These are phyloP conservation scores for Catalaphyllia jardinei DNA, from an alignment of 64 coral and sea anemone genomes.

Conservation along the genomic window DNA sequence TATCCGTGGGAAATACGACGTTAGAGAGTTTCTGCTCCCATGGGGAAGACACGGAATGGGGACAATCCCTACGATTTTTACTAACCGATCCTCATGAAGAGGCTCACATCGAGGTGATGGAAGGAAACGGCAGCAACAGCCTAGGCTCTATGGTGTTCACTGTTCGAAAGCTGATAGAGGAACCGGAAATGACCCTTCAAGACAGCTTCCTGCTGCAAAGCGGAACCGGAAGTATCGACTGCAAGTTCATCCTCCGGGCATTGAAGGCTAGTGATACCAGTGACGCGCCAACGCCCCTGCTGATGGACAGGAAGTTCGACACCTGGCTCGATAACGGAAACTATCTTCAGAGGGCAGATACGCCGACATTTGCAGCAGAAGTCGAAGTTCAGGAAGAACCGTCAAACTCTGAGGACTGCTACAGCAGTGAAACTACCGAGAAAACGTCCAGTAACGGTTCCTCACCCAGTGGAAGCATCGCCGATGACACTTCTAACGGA, in stretches of 20 bases:
- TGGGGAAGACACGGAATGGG: slow-evolving; percentile 70
- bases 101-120: slow-evolving; percentile 76
- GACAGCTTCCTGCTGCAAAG: slow-evolving; percentile 57
- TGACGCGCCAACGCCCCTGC: background rate
- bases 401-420: background rate
- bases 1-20: slow-evolving; percentile 62
- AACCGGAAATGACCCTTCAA: slow-evolving; percentile 63
- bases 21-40: slow-evolving; percentile 58
- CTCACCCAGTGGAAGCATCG: slow-evolving; percentile 30
- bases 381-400: background rate
- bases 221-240: background rate
- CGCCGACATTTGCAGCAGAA: slow-evolving; percentile 10
- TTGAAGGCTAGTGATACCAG: slow-evolving; percentile 32
- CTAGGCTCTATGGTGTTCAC: slow-evolving; percentile 66
- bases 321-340: background rate
- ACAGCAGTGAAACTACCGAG: background rate
- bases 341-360: background rate
- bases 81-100: slow-evolving; percentile 77
- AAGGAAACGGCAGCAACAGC: slow-evolving; percentile 61
- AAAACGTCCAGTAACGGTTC: background rate
- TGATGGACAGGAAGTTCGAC: background rate
- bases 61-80: slow-evolving; percentile 80
- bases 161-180: slow-evolving; percentile 64
- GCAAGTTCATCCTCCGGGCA: slow-evolving; percentile 64
- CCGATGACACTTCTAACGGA: slow-evolving; percentile 3